A percentile compares a stretch with the other conserved stretches of the same genome.
Conservation (phyloP, 2,797 vertebrate genomes). For the Eidolon dupreanum region DNA sequence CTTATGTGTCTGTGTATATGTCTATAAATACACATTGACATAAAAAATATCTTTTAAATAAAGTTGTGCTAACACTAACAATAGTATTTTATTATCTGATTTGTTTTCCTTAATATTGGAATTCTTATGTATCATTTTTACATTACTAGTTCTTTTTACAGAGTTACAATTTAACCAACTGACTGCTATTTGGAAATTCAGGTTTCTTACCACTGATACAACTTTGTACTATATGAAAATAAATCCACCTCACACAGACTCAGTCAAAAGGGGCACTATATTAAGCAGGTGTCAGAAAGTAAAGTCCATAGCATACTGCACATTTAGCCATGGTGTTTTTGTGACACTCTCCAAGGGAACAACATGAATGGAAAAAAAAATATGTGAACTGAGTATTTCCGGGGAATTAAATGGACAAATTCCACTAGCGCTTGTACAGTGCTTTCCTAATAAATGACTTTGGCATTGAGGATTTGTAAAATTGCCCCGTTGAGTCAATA, state of each 20-base stretch:
- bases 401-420: not conserved
- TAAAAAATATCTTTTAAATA: not conserved
- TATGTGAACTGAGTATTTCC: not conserved
- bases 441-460: not conserved
- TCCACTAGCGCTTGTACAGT: no score
- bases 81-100: not conserved
- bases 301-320: not conserved
- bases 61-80: not conserved
- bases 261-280: not conserved
- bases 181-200: not conserved
- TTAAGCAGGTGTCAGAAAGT: not conserved
- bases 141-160: not conserved
- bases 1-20: not conserved
- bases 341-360: not conserved
- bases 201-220: not conserved
- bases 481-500: not conserved
- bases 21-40: not conserved
- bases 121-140: not conserved
- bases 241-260: not conserved
- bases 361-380: not conserved
- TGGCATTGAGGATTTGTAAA: not conserved
- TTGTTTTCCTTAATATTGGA: constrained; percentile 19
- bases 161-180: constrained; percentile 5
- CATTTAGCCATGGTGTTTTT: not conserved
- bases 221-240: not conserved